Evolutionary conservation across 2,797 vertebrate genomes (phyloP).

Genomic region (Hoplostethus mediterraneus): DNA sequence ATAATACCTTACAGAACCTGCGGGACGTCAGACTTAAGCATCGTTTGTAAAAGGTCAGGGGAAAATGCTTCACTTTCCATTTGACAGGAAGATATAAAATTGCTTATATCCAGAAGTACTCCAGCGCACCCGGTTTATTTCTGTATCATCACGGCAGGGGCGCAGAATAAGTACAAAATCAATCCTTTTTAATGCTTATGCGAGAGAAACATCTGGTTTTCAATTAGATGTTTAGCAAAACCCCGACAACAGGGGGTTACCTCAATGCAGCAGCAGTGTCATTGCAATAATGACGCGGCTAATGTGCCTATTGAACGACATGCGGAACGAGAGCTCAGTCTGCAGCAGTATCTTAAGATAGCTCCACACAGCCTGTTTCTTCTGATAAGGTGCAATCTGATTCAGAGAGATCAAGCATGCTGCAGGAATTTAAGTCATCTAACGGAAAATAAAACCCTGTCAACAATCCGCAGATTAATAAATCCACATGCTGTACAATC

Average conservation of each 20-base stretch:
- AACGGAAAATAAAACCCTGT: conserved; percentile 73
- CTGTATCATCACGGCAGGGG: conserved; percentile 60
- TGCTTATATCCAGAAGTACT: conserved; percentile 26
- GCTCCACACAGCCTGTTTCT: conserved; percentile 71
- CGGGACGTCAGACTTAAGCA: conserved; percentile 5
- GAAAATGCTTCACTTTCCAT: conserved; percentile 1
- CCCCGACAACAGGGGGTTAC: conserved; percentile 54
- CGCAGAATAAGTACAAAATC: conserved; percentile 62
- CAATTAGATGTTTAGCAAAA: conserved; percentile 77
- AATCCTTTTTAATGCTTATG: conserved; percentile 74
- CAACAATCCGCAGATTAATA: conserved; percentile 74
- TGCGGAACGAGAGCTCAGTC: conserved; percentile 72
- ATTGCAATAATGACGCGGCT: conserved; percentile 76
- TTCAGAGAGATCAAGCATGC: conserved; percentile 70
- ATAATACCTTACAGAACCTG: conserved; percentile 19
- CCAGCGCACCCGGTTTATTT: conserved; percentile 62
- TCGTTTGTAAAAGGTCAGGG: not conserved
- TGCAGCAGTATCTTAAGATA: conserved; percentile 75
- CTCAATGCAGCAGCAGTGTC: conserved; percentile 66
- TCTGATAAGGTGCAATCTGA: conserved; percentile 83
- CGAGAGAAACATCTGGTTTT: conserved; percentile 75
- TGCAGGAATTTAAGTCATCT: conserved; percentile 71
- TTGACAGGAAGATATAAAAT: conserved; percentile 32
- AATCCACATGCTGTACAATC: conserved; percentile 61
- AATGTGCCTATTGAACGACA: conserved; percentile 78